Evolutionary conservation across 2,888 invertebrate genomes (phyloP).

Genomic region (Hemaris fuciformis): DNA sequence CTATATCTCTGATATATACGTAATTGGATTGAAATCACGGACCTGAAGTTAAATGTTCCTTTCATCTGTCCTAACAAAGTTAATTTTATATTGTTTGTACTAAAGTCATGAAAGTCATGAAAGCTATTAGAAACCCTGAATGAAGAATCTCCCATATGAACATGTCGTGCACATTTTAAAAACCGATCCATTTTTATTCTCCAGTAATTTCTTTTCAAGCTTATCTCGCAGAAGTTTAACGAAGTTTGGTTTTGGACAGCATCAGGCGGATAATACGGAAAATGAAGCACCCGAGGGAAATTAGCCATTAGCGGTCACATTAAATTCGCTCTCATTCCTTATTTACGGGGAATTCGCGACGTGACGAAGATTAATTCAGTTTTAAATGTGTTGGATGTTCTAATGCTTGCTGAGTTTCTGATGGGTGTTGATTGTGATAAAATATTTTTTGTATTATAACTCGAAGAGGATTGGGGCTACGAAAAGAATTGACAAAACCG

Average conservation of each 20-base stretch:
- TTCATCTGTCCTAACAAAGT: no score
- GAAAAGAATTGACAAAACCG: neutral
- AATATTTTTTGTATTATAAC: neutral
- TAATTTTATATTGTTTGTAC: no score
- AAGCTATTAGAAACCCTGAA: no score
- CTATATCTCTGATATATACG: no score
- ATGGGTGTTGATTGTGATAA: no score
- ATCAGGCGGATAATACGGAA: conserved; percentile 45
- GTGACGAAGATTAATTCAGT: conserved; percentile 30
- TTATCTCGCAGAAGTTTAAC: conserved; percentile 46
- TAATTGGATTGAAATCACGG: no score
- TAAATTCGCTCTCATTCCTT: conserved; percentile 64
- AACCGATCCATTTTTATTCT: conserved; percentile 19
- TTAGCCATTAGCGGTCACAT: conserved; percentile 68
- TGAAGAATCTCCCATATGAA: no score
- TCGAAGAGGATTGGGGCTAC: neutral
- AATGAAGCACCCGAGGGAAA: conserved; percentile 69
- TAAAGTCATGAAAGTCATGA: no score
- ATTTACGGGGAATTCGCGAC: conserved; percentile 44
- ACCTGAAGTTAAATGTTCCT: no score
- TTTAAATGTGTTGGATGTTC: conserved; percentile 1
- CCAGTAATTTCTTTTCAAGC: conserved; percentile 36
- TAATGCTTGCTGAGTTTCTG: neutral
- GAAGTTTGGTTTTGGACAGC: conserved; percentile 44
- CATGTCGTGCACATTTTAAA: neutral